These are phyloP conservation scores for Gila robusta DNA, from an alignment of 2,797 vertebrate species.

Conservation along the genomic window DNA sequence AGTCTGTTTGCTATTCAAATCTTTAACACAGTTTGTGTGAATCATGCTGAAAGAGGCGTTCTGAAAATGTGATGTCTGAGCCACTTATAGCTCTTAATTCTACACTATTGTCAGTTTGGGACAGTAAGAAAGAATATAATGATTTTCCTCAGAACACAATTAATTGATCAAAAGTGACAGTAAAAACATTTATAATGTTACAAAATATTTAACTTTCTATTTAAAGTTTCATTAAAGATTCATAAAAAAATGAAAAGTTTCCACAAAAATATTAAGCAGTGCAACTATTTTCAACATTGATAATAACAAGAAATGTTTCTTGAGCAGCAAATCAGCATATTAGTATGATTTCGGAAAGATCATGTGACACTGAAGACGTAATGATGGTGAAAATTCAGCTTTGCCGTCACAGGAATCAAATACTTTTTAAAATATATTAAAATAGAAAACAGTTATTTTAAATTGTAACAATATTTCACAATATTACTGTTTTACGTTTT, in stretches of 20 bases:
- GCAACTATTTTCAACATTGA: background rate
- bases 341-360: background rate
- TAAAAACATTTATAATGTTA: background rate
- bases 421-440: background rate
- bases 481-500: background rate
- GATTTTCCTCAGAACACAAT: background rate
- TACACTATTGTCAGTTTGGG: background rate
- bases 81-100: background rate
- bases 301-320: background rate
- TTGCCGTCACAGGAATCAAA: background rate
- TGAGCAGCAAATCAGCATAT: background rate
- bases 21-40: background rate
- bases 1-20: conserved; percentile 8
- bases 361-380: background rate
- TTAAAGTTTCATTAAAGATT: background rate
- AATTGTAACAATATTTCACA: background rate
- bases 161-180: background rate
- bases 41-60: background rate
- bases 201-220: background rate
- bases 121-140: background rate
- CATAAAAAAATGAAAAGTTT: background rate
- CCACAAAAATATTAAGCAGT: background rate
- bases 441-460: background rate
- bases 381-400: background rate
- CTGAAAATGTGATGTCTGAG: conserved; percentile 10